Percentiles rank a stretch among this genome's conserved stretches.
Evolutionary conservation across 2,797 vertebrate genomes (phyloP).

Genomic region (Acomys russatus): DNA sequence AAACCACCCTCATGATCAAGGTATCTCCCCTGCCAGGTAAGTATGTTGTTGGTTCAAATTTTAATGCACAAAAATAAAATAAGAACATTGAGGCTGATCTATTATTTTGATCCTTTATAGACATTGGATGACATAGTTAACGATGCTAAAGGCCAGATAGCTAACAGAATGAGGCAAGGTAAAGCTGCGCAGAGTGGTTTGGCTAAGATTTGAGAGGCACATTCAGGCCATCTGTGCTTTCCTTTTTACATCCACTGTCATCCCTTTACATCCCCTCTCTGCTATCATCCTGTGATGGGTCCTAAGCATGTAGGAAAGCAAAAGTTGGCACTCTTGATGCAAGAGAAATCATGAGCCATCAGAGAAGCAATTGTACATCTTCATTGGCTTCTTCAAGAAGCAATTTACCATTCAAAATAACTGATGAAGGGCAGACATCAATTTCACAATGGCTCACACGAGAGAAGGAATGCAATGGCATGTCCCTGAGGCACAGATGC

Average conservation of each 20-base stretch:
- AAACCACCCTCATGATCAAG: too few relatives aligned
- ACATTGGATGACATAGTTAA: not conserved
- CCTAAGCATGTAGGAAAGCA: not conserved
- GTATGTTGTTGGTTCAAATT: not conserved
- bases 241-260: rapidly evolving
- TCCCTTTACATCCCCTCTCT: not conserved
- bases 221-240: not conserved
- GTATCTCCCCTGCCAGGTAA: too few relatives aligned
- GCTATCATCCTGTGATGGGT: not conserved
- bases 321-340: not conserved
- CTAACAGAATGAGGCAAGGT: not conserved
- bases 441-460: not conserved
- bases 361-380: not conserved
- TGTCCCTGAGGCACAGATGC: not conserved
- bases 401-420: not conserved
- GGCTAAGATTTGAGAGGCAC: not conserved
- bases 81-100: not conserved
- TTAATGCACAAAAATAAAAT: not conserved
- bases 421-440: not conserved
- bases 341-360: not conserved
- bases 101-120: not conserved
- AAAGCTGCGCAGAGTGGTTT: not conserved
- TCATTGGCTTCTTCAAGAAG: not conserved
- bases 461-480: not conserved
- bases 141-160: not conserved